These are phyloP conservation scores for Ommatoiulus sabulosus DNA, from an alignment of 2,888 invertebrate species.

Conservation along the genomic window DNA sequence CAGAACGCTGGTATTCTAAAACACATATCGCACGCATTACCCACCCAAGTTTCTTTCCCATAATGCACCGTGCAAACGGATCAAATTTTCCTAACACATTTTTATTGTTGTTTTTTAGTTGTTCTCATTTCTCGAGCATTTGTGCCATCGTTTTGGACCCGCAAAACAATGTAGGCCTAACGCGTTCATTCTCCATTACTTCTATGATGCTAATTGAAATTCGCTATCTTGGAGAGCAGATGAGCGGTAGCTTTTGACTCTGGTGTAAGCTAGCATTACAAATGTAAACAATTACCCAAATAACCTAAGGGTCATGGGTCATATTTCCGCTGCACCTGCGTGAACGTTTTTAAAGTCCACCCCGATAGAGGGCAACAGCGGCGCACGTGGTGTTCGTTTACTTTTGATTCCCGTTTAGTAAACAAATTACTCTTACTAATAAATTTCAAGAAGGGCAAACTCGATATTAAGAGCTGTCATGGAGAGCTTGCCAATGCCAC, in stretches of 20 bases:
- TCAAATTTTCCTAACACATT: background rate
- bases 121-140: background rate
- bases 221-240: background rate
- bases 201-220: background rate
- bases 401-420: constrained; percentile 6
- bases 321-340: constrained; percentile 22
- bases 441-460: background rate
- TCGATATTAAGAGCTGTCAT: background rate
- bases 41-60: background rate
- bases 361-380: constrained; percentile 1
- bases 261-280: constrained; percentile 9
- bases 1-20: too few species aligned
- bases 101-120: background rate
- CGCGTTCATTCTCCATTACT: background rate
- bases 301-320: background rate
- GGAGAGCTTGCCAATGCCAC: background rate
- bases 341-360: background rate
- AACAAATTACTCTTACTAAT: background rate
- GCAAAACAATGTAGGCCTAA: background rate
- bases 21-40: background rate
- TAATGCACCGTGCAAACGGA: background rate
- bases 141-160: background rate
- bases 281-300: background rate
- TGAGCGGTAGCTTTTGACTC: constrained; percentile 2
- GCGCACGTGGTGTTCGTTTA: constrained; percentile 34